These are phyloP conservation scores for Coelopa frigida DNA, from an alignment of 1,140 invertebrate genomes.

Conservation along the genomic window DNA sequence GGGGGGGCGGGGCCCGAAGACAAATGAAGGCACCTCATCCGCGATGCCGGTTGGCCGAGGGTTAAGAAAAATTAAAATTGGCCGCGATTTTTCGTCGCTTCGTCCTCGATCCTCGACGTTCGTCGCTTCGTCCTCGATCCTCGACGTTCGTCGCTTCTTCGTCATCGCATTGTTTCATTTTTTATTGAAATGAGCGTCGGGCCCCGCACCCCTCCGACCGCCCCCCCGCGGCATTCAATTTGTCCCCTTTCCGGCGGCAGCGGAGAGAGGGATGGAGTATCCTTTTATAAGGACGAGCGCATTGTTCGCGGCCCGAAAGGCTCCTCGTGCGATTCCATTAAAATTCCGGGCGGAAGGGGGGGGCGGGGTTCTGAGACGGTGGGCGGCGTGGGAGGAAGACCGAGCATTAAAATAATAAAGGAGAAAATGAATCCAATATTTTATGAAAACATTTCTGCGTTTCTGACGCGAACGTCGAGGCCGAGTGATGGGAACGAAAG, in stretches of 20 bases:
- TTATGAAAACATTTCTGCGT: constrained; percentile 34
- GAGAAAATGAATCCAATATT: constrained; percentile 44
- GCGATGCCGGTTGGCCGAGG: neutral
- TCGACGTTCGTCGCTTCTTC: constrained; percentile 27
- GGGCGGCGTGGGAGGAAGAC: neutral
- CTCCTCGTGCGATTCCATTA: too few relatives aligned
- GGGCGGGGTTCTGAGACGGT: neutral
- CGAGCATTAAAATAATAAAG: neutral
- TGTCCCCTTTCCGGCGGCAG: neutral
- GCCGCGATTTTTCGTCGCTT: constrained; percentile 31
- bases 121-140: constrained; percentile 13
- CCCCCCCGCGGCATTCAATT: constrained; percentile 1
- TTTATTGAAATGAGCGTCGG: constrained; percentile 41
- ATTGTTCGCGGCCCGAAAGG: too few relatives aligned
- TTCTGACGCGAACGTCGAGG: too few relatives aligned
- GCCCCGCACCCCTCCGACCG: too few relatives aligned
- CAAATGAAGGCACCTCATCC: neutral
- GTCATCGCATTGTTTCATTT: constrained; percentile 42
- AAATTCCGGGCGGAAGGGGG: too few relatives aligned
- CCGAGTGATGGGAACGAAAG: too few relatives aligned
- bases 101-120: constrained; percentile 9
- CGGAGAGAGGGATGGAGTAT: neutral
- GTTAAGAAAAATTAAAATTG: constrained; percentile 42
- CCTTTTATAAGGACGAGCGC: constrained; percentile 4
- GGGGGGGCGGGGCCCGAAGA: neutral